phyloP scores from a whole-genome alignment of 1,140 invertebrate species.

The Xylocopa sonorina region DNA sequence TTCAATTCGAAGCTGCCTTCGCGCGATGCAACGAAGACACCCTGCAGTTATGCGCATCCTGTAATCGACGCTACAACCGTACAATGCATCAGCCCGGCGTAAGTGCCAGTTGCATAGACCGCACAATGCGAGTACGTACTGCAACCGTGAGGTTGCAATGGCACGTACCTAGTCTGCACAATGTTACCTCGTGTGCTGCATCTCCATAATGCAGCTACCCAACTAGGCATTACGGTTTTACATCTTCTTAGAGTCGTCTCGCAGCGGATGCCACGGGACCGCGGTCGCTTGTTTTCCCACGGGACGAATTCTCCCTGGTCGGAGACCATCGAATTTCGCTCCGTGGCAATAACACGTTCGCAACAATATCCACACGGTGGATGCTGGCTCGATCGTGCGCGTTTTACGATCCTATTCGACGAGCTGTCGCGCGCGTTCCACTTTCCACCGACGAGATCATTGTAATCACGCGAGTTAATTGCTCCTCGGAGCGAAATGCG shows the following conservation, averaged over 20 bases:
- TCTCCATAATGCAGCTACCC: neutral
- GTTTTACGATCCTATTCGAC: neutral
- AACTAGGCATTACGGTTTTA: neutral
- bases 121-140: neutral
- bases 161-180: neutral
- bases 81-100: neutral
- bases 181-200: neutral
- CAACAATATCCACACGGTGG: neutral
- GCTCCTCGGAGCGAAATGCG: neutral
- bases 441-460: neutral
- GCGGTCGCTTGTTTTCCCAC: neutral
- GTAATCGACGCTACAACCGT: neutral
- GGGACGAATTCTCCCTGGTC: too few relatives aligned
- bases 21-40: neutral
- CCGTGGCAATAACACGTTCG: too few relatives aligned
- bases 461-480: slow-evolving; percentile 28
- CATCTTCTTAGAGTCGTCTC: neutral
- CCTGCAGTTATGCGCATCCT: neutral
- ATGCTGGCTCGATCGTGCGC: neutral
- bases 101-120: neutral
- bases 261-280: too few relatives aligned
- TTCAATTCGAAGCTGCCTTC: too few relatives aligned
- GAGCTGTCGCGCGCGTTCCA: neutral
- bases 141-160: neutral
- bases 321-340: too few relatives aligned